phyloP scores from a whole-genome alignment of 2,797 vertebrate genomes.

The Anabacerthia variegaticeps region DNA sequence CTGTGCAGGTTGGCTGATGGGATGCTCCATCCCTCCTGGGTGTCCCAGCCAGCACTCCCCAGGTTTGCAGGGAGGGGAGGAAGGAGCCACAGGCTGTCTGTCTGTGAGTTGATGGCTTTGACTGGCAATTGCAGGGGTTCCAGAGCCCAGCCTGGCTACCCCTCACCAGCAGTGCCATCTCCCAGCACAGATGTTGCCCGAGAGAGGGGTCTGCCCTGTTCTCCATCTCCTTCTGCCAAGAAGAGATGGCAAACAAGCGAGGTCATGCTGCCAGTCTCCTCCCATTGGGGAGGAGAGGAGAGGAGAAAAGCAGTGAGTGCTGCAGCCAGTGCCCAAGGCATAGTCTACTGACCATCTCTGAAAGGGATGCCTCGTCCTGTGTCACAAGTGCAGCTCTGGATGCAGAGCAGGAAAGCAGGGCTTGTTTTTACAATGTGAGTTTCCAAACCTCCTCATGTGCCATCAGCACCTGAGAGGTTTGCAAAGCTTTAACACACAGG shows the following conservation, averaged over 20 bases:
- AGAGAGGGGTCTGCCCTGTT: not conserved
- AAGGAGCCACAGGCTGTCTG: not conserved
- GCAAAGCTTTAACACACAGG: not conserved
- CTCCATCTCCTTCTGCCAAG: not conserved
- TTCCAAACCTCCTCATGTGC: not conserved
- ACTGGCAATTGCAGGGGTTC: fast-evolving
- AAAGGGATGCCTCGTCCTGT: not conserved
- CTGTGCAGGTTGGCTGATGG: fast-evolving
- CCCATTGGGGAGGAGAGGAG: not conserved
- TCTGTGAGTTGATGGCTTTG: fast-evolving
- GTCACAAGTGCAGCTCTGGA: not conserved
- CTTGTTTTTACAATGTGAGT: not conserved
- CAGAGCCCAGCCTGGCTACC: not conserved
- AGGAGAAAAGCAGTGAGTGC: not conserved
- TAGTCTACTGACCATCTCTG: not conserved
- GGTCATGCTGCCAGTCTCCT: not conserved
- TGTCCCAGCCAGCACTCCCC: fast-evolving
- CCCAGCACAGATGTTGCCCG: fast-evolving
- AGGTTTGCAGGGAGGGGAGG: not conserved
- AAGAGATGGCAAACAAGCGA: not conserved
- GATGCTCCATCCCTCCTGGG: not conserved
- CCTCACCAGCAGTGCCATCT: not conserved
- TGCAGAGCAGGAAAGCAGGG: not conserved
- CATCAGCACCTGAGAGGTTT: not conserved
- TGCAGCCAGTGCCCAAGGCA: not conserved